phyloP scores from a whole-genome alignment of 2,797 vertebrate species.

The Pygocentrus nattereri region DNA sequence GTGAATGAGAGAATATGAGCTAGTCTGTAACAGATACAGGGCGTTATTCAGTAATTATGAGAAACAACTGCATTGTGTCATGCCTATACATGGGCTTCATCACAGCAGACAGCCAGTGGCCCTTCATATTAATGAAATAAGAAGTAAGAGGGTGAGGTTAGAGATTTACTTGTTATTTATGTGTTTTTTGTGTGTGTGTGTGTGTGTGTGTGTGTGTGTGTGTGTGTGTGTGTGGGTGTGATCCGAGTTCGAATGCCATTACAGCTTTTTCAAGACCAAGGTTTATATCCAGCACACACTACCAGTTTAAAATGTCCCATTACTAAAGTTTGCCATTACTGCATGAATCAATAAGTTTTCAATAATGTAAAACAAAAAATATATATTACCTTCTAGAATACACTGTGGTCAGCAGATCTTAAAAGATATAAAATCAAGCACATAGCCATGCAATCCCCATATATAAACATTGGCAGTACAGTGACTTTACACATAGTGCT shows the following conservation, averaged over 20 bases:
- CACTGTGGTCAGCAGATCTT: background rate
- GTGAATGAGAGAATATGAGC: background rate
- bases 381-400: background rate
- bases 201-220: conserved; percentile 19
- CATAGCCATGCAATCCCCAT: too few relatives aligned
- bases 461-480: too few relatives aligned
- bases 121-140: background rate
- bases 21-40: conserved; percentile 10
- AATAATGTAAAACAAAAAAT: too few relatives aligned
- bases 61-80: background rate
- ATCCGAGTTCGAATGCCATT: background rate
- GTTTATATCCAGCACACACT: too few relatives aligned
- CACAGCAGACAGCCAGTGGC: background rate
- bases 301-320: too few relatives aligned
- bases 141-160: background rate
- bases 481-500: too few relatives aligned
- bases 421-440: background rate
- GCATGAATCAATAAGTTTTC: too few relatives aligned
- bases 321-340: too few relatives aligned
- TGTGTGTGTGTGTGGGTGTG: conserved; percentile 8
- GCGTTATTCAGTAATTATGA: conserved; percentile 17
- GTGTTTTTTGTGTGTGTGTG: conserved; percentile 9
- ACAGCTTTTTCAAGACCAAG: too few relatives aligned
- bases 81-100: background rate
- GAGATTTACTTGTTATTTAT: conserved; percentile 24